phyloP scores from a whole-genome alignment of 1,140 invertebrate species.

The Sarcophaga peregrina region DNA sequence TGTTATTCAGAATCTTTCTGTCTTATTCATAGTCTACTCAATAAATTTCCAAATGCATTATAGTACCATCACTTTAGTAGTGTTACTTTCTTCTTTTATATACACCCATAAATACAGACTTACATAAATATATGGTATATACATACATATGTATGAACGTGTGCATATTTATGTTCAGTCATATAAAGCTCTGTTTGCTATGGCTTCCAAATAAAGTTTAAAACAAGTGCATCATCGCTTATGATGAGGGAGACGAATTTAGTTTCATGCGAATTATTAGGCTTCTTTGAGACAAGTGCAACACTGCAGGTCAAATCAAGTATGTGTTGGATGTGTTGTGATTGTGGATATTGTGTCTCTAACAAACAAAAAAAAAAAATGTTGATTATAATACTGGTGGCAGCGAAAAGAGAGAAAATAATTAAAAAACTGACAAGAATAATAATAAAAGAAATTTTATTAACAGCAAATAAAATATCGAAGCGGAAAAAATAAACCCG shows the following conservation, averaged over 20 bases:
- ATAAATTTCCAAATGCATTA: no score
- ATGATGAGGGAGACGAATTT: not conserved
- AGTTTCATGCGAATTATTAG: slow-evolving; percentile 15
- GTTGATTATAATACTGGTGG: slow-evolving; percentile 13
- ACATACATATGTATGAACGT: no score
- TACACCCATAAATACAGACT: no score
- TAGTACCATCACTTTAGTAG: no score
- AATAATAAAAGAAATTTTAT: not conserved
- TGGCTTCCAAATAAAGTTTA: slow-evolving; percentile 8
- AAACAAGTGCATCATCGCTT: slow-evolving; percentile 10
- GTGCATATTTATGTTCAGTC: not conserved
- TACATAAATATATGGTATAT: not conserved
- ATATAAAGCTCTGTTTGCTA: not conserved
- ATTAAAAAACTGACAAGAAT: slow-evolving; percentile 10
- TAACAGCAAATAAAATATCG: not conserved
- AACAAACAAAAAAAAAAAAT: not conserved
- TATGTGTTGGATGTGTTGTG: not conserved
- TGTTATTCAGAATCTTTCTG: no score
- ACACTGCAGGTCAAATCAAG: slow-evolving; percentile 23
- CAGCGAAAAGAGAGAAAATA: not conserved
- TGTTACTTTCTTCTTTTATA: no score
- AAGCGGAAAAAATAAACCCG: slow-evolving; percentile 4
- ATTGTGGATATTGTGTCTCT: slow-evolving; percentile 1
- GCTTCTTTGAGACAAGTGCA: slow-evolving; percentile 18
- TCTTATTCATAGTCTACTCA: no score